Evolutionary conservation across 2,797 vertebrate species (phyloP).

Genomic region (Benthosema pterotum): DNA sequence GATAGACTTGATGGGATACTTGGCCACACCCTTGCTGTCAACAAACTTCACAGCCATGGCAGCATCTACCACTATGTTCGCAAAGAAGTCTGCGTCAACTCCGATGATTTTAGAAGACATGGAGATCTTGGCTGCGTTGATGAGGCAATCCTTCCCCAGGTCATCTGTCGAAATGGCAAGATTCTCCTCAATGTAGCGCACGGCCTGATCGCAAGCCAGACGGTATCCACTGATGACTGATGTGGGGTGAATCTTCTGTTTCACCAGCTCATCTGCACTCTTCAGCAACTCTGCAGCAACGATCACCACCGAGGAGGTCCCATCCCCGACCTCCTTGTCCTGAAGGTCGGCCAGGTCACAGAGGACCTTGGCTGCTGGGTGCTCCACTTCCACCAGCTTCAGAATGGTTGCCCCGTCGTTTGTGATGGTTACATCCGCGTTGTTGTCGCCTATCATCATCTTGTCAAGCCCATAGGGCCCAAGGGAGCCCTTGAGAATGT

Average conservation of each 20-base stretch:
- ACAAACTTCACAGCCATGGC: constrained; percentile 91
- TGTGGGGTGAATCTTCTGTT: constrained; percentile 98
- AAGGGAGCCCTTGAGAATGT: constrained; percentile 97
- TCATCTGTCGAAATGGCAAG: constrained; percentile 95
- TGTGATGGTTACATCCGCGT: constrained; percentile 97
- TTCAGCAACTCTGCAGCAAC: constrained; percentile 96
- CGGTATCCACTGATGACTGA: constrained; percentile 97
- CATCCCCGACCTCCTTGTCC: constrained; percentile 97
- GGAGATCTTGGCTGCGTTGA: constrained; percentile 96
- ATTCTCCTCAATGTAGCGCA: constrained; percentile 98
- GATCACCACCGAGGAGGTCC: constrained; percentile 98
- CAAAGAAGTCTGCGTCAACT: constrained; percentile 91
- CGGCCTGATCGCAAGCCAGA: constrained; percentile 98
- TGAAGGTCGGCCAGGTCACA: constrained; percentile 97
- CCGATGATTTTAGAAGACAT: constrained; percentile 99
- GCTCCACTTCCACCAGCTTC: constrained; percentile 95
- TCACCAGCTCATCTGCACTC: constrained; percentile 96
- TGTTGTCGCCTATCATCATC: constrained; percentile 98
- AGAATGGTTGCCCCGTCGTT: constrained; percentile 97
- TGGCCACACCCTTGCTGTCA: constrained; percentile 88
- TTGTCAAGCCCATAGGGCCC: constrained; percentile 97
- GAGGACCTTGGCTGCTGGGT: constrained; percentile 95
- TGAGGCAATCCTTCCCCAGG: constrained; percentile 91
- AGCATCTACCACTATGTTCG: constrained; percentile 95
- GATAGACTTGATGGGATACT: constrained; percentile 92